Percentiles rank a stretch among this genome's conserved stretches.
phyloP scores from a whole-genome alignment of 2,888 invertebrate genomes.

The Acleris holmiana region DNA sequence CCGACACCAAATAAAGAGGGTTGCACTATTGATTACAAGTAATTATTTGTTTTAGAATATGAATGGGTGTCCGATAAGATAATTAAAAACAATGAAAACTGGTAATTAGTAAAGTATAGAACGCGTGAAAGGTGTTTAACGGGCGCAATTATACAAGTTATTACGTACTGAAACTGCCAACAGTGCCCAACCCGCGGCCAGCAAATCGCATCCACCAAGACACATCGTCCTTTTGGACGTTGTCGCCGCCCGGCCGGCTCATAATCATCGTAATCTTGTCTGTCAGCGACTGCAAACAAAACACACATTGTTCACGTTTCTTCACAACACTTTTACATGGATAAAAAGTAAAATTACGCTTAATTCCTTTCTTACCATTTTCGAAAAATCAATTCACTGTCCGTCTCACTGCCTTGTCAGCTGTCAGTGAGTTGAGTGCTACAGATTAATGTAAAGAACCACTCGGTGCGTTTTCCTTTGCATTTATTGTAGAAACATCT shows the following conservation, averaged over 20 bases:
- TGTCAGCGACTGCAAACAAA: constrained; percentile 87
- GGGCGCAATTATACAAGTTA: constrained; percentile 40
- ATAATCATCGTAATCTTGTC: constrained; percentile 92
- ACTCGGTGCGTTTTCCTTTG: constrained; percentile 10
- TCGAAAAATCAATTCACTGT: constrained; percentile 80
- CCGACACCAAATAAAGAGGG: neutral
- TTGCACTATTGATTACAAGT: constrained; percentile 5
- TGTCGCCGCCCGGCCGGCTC: constrained; percentile 92
- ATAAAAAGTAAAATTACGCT: constrained; percentile 50
- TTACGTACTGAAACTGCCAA: constrained; percentile 92
- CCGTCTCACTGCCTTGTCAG: constrained; percentile 53
- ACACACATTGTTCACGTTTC: constrained; percentile 49
- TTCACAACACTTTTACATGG: constrained; percentile 24
- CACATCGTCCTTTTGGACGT: constrained; percentile 90
- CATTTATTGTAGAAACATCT: neutral
- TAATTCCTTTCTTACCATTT: constrained; percentile 69
- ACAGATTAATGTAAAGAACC: constrained; percentile 28
- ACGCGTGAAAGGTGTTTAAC: constrained; percentile 25
- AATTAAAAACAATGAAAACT: constrained; percentile 25
- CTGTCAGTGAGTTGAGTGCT: constrained; percentile 56
- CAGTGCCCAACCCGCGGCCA: constrained; percentile 92
- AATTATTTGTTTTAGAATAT: constrained; percentile 5
- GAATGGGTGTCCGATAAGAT: constrained; percentile 28
- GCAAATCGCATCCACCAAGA: constrained; percentile 96
- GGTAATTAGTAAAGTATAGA: constrained; percentile 18